Evolutionary conservation across 2,113 vertebrate genomes (phyloP).

Genomic region (Empidonax alnorum): DNA sequence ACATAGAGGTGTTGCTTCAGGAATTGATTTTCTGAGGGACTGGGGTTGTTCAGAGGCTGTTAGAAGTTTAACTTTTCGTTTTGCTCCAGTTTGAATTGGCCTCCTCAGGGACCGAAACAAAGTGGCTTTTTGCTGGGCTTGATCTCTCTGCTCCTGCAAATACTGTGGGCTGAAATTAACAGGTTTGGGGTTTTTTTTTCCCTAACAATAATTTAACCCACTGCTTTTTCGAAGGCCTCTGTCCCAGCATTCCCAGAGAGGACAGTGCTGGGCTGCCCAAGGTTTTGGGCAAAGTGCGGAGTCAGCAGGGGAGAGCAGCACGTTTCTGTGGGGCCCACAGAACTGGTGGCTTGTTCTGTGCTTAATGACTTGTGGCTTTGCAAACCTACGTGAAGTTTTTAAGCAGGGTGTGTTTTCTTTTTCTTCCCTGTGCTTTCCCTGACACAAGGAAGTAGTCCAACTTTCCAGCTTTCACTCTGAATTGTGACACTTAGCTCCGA

Average conservation of each 20-base stretch:
- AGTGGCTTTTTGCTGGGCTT: slow-evolving; percentile 37
- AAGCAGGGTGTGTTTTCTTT: not conserved
- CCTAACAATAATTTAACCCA: not conserved
- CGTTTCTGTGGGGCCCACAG: slow-evolving; percentile 20
- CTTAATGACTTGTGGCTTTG: slow-evolving; percentile 48
- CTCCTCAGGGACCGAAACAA: slow-evolving; percentile 10
- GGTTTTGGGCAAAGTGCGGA: not conserved
- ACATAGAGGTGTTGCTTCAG: slow-evolving; percentile 45
- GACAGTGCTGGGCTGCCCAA: not conserved
- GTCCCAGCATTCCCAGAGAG: not conserved
- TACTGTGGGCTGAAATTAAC: not conserved
- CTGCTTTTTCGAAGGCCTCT: not conserved
- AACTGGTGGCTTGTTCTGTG: slow-evolving; percentile 17
- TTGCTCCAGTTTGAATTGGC: slow-evolving; percentile 19
- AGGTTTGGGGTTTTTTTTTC: not conserved
- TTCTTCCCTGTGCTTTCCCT: not conserved
- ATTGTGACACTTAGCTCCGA: slow-evolving; percentile 42
- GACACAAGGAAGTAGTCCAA: slow-evolving; percentile 44
- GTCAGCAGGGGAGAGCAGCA: slow-evolving; percentile 21
- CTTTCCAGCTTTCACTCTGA: slow-evolving; percentile 45
- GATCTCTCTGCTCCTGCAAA: not conserved
- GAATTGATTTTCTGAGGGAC: slow-evolving; percentile 1
- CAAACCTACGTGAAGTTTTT: not conserved
- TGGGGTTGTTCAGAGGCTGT: slow-evolving; percentile 13
- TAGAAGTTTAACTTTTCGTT: slow-evolving; percentile 32